Evolutionary conservation across 1,140 invertebrate genomes (phyloP).

Genomic region (Sarcophaga peregrina): DNA sequence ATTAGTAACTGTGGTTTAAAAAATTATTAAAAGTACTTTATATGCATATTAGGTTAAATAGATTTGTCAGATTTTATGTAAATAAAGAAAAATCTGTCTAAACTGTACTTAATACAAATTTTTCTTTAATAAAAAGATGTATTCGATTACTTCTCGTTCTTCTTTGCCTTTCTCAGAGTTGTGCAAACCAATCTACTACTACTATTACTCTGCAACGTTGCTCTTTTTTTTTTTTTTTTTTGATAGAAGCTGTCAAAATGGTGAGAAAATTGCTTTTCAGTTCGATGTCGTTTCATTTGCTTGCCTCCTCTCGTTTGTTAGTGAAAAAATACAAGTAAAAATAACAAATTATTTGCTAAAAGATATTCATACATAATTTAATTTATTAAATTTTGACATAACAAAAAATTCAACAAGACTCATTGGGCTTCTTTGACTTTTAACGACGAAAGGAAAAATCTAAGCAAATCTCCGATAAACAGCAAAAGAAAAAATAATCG

Average conservation of each 20-base stretch:
- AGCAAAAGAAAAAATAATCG: constrained; percentile 8
- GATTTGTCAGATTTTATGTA: no score
- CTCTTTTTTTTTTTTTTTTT: background rate
- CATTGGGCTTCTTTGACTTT: background rate
- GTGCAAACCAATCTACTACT: background rate
- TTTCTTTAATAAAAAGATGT: no score
- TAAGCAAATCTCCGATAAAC: background rate
- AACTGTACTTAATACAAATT: no score
- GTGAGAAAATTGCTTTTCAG: constrained; percentile 10
- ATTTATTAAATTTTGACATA: background rate
- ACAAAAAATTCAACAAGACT: background rate
- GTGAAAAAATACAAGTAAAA: constrained; percentile 22
- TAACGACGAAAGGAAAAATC: background rate
- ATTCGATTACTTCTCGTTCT: no score
- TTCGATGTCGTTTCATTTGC: constrained; percentile 19
- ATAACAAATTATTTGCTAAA: constrained; percentile 8
- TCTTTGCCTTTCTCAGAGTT: background rate
- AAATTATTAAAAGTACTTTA: no score
- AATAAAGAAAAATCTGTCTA: no score
- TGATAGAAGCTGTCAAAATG: constrained; percentile 18
- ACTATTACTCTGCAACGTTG: background rate
- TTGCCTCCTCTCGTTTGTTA: constrained; percentile 15
- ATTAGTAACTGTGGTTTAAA: no score
- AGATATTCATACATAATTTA: background rate
- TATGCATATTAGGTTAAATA: no score